Evolutionary conservation across 2,797 vertebrate species (phyloP).

Genomic region (Anabas testudineus): DNA sequence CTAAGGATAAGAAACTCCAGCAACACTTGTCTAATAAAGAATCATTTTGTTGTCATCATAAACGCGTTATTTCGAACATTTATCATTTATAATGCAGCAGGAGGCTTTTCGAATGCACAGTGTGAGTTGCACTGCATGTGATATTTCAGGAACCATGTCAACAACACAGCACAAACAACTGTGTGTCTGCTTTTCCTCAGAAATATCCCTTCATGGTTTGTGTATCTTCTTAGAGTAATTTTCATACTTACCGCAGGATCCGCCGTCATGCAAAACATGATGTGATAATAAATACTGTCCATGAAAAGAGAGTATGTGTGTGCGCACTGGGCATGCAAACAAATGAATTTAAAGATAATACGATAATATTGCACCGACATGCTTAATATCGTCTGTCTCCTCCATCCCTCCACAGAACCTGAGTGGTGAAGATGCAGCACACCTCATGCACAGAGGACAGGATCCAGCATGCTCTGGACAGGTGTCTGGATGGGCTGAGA

Average conservation of each 20-base stretch:
- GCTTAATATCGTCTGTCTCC: slow-evolving; percentile 14
- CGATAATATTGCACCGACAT: slow-evolving; percentile 43
- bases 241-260: slow-evolving; percentile 60
- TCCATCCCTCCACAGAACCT: slow-evolving; percentile 77
- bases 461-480: slow-evolving; percentile 95
- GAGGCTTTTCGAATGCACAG: neutral
- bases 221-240: slow-evolving; percentile 50
- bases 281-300: slow-evolving; percentile 30
- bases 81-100: neutral
- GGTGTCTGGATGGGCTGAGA: slow-evolving; percentile 93
- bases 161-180: slow-evolving; percentile 28
- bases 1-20: too few species aligned
- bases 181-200: slow-evolving; percentile 22
- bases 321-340: neutral
- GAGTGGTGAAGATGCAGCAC: slow-evolving; percentile 95
- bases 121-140: neutral
- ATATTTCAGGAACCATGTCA: slow-evolving; percentile 29
- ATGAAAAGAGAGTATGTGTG: slow-evolving; percentile 28
- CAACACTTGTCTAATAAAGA: too few species aligned
- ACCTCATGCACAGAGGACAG: slow-evolving; percentile 98
- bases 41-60: too few species aligned
- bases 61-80: too few species aligned
- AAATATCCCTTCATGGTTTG: slow-evolving; percentile 40
- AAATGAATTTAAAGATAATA: slow-evolving; percentile 5
- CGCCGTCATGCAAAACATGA: slow-evolving; percentile 72